Evolutionary conservation across 2,113 vertebrate species (phyloP).

Genomic region (Ophthalmolycus amberensis): DNA sequence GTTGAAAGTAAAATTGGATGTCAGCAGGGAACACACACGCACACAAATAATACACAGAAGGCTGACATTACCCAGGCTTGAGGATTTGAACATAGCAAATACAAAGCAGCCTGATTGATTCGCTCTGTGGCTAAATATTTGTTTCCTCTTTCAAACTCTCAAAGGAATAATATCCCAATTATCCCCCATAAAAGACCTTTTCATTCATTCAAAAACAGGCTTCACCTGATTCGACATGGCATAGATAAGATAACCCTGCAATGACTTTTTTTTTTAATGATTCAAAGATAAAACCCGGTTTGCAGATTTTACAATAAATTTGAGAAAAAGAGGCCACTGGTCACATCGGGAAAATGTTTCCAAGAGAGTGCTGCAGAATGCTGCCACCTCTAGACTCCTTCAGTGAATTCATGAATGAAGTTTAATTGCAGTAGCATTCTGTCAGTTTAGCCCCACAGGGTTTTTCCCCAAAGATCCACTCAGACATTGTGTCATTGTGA

Average conservation of each 20-base stretch:
- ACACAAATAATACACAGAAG: not conserved
- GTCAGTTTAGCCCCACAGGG: not conserved
- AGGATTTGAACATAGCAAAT: slow-evolving; percentile 2
- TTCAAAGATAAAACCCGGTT: not conserved
- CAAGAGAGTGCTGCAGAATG: not conserved
- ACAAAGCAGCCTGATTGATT: not conserved
- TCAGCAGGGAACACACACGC: slow-evolving; percentile 42
- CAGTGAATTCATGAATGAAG: not conserved
- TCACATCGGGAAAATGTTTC: not conserved
- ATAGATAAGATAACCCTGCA: not conserved
- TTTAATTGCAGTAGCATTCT: not conserved
- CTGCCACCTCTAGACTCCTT: not conserved
- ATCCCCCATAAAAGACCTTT: not conserved
- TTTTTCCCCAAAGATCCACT: too few relatives aligned
- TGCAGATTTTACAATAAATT: not conserved
- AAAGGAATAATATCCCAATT: slow-evolving; percentile 19
- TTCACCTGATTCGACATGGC: slow-evolving; percentile 9
- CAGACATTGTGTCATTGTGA: not conserved
- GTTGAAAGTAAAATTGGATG: slow-evolving; percentile 58
- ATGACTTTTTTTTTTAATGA: not conserved
- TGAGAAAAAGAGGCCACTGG: not conserved
- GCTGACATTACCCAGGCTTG: not conserved
- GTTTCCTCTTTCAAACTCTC: slow-evolving; percentile 26
- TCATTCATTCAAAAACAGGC: slow-evolving; percentile 8
- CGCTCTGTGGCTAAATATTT: slow-evolving; percentile 10